Percentiles rank a stretch among this genome's conserved stretches.
phyloP scores from a whole-genome alignment of 2,888 invertebrate genomes.

The Aspidiotus destructor region DNA sequence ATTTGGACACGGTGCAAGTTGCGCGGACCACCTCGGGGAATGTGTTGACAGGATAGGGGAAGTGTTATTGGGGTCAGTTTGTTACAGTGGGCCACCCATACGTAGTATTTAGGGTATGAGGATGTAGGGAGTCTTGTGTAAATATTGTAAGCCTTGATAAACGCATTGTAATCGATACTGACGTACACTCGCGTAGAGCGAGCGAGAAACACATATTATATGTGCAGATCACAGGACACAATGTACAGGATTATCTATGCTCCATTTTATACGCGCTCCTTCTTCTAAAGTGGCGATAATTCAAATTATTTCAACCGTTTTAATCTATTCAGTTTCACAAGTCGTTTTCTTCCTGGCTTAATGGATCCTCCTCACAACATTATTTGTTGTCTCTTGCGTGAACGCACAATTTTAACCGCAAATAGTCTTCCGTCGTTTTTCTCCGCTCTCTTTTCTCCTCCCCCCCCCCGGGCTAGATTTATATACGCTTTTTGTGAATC shows the following conservation, averaged over 20 bases:
- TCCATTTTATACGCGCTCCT: neutral
- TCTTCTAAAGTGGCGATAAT: slow-evolving; percentile 30
- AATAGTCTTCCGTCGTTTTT: no score
- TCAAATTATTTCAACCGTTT: slow-evolving; percentile 33
- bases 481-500: no score
- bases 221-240: neutral
- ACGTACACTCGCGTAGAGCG: no score
- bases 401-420: slow-evolving; percentile 25
- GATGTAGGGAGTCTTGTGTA: slow-evolving; percentile 25
- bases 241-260: slow-evolving; percentile 13
- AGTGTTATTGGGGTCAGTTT: slow-evolving; percentile 31
- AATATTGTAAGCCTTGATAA: slow-evolving; percentile 31
- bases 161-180: slow-evolving; percentile 31
- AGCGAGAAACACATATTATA: no score
- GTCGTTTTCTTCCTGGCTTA: slow-evolving; percentile 20
- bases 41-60: slow-evolving; percentile 18
- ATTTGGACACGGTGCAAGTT: slow-evolving; percentile 24
- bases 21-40: slow-evolving; percentile 31
- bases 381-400: slow-evolving; percentile 22
- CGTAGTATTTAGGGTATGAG: slow-evolving; percentile 4
- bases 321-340: slow-evolving; percentile 32
- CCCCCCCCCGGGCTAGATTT: no score
- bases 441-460: no score
- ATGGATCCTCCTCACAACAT: neutral
- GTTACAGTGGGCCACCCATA: slow-evolving; percentile 31